Conservation (phyloP, 2,888 invertebrate species). For the Julus scandinavius region DNA sequence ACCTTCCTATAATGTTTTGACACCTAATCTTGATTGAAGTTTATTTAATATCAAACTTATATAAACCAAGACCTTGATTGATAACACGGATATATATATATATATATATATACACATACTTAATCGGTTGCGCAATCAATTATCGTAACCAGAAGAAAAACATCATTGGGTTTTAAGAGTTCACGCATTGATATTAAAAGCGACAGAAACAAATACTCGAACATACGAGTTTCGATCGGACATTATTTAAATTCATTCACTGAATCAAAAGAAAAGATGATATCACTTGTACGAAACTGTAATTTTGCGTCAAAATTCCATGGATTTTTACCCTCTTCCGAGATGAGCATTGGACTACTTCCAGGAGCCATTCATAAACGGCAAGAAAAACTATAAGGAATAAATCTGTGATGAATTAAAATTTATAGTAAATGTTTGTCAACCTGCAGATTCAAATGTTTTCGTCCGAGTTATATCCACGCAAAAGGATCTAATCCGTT, state of each 20-base stretch:
- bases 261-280: background rate
- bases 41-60: too few species aligned
- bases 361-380: background rate
- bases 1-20: too few species aligned
- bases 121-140: too few species aligned
- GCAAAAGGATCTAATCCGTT: constrained; percentile 69
- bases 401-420: background rate
- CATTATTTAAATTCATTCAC: background rate
- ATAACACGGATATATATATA: too few species aligned
- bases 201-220: background rate
- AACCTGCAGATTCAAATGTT: background rate
- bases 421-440: background rate
- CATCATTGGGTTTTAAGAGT: background rate
- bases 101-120: too few species aligned
- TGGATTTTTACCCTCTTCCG: background rate
- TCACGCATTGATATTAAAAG: background rate
- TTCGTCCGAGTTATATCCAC: constrained; percentile 23
- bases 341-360: background rate
- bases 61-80: too few species aligned
- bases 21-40: too few species aligned
- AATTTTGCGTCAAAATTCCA: background rate
- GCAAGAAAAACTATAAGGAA: background rate
- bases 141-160: too few species aligned
- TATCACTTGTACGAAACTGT: background rate
- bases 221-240: background rate